Evolutionary conservation across 2,797 vertebrate genomes (phyloP), one percentile per base, ranked within the genome.

Genomic region (Danionella dracula): DNA sequence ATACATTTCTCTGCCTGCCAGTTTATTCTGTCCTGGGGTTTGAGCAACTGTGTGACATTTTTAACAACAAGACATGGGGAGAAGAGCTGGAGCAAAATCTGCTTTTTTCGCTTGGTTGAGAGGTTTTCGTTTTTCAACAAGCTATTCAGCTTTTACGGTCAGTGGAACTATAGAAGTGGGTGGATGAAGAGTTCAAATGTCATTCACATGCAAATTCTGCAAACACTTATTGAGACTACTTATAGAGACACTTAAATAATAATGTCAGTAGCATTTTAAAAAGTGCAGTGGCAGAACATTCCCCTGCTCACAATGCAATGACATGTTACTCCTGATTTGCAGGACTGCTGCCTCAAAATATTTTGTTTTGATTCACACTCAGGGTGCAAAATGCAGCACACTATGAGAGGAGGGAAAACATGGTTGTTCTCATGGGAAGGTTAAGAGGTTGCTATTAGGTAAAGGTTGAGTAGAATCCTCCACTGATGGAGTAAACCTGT

Each of bases 101-200:
- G 7, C 31, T 27, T 72, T 53, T 75, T 70, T 23, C 58, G 38
- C 46, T 50, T 70, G 74, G 63, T 76, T 62, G 70, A 76, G 70
- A 67, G 58, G 46, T 66, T 70, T 62, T 9, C 27, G 37, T 58
- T 23, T 65, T 32, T 19, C 49, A 32, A 70, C 62, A 50, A 51
- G 15, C 15, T 65, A 70, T 67, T 72, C 62, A 64, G 44, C 29
- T 6, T 6, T 35, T 61, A 57, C 51, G 15, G 34, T 63, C 42
- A 50, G 11, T 56, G 38, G 8, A 16, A 31, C 34, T 23, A 27
- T 44, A 8, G 20, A 8, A 32, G 15, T 29, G 12, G 9, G 37
- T 40, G 53, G 38, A 4, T 17, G 41, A 17, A 31, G 1, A 19
- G 23, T 19, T 11, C 23, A 57, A 42, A 57, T 13, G 9, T 42